Evolutionary conservation across 1,140 invertebrate species (phyloP), one percentile per base, ranked within the genome.

Genomic region (Diachasmimorpha longicaudata): DNA sequence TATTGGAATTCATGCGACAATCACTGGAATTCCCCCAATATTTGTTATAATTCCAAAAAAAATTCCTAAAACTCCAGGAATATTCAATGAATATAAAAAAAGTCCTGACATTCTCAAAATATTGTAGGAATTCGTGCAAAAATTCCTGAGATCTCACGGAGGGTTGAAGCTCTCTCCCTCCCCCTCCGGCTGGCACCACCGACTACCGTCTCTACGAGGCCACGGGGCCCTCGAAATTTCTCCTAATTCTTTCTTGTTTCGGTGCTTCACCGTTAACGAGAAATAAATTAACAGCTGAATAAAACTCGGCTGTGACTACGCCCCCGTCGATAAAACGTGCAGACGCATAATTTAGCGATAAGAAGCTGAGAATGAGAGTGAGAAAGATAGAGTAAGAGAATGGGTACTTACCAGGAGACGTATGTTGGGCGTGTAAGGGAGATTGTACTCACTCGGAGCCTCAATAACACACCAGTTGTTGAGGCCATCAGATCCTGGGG

Each of bases 281-380:
- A 74, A 68, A 74, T 74, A 74, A 74, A 74, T 74, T 74, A 74
- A 52, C 14, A 44, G 63, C 63, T 74, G 67, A 74, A 74, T 74
- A 74, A 68, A 67, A 66, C 36, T 52, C 58, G 9, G 55, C 23
- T 4, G 14, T 14, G 48, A 58, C 31, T 68, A 68, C 58, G 42
- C 31, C 63, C 36, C 9, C 39, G 72, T 74, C 72, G 72, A 74
- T 74, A 74, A 67, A 66, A 74, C 72, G 72, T 74, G 74, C 58
- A 19, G 75, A 63, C 48, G 77, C 78, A 80, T 76, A 78, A 71
- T 75, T 81, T 80, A 74, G 68, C 63, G 77, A 81, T 79, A 81
- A 80, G 72, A 74, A 52, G 48, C 48, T 44, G 63, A 74, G 55
- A 37, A 21, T 16, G 39, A 67, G 39, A 23, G 58, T 44, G 48